phyloP scores from a whole-genome alignment of 2,797 vertebrate species.

The Smutsia gigantea region DNA sequence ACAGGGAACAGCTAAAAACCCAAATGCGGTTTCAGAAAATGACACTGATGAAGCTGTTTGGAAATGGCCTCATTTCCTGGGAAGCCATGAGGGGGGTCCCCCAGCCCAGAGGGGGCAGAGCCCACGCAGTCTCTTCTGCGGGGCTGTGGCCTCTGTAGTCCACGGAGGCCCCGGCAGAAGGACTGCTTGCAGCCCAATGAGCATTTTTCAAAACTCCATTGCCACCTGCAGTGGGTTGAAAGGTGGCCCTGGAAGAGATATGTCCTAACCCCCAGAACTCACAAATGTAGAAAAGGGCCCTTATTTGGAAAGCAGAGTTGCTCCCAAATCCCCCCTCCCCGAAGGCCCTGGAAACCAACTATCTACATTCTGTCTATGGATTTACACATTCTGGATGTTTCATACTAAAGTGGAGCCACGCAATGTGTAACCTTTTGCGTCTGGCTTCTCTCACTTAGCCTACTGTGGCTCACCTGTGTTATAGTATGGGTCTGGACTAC shows the following conservation, averaged over 20 bases:
- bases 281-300: rapidly evolving
- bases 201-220: not conserved
- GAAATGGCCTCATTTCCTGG: slow-evolving; percentile 29
- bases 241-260: not conserved
- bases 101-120: not conserved
- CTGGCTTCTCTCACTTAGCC: not conserved
- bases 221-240: not conserved
- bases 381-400: not conserved
- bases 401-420: not conserved
- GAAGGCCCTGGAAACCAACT: rapidly evolving
- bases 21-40: not conserved
- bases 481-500: rapidly evolving
- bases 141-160: not conserved
- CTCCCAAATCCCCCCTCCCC: not conserved
- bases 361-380: not conserved
- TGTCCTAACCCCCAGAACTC: not conserved
- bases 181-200: not conserved
- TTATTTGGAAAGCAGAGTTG: not conserved
- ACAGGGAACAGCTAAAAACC: not conserved
- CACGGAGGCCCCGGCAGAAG: rapidly evolving
- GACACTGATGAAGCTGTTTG: not conserved
- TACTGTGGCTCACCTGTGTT: not conserved
- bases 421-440: not conserved
- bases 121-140: not conserved
- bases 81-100: not conserved